phyloP scores from a whole-genome alignment of 2,888 invertebrate genomes.

The Hirtodrosophila histrioides region DNA sequence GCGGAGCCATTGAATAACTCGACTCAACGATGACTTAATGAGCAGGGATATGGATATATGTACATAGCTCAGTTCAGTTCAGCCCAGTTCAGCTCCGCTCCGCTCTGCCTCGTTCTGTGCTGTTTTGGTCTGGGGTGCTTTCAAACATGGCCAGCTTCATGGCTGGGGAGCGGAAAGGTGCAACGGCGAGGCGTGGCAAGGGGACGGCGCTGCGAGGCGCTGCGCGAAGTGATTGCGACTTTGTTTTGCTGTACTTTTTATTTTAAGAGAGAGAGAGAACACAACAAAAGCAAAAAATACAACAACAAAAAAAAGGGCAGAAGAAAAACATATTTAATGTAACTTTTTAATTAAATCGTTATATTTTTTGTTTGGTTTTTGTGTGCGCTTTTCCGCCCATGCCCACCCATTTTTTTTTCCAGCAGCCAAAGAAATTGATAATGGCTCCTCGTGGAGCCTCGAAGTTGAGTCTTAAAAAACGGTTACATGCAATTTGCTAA shows the following conservation, averaged over 20 bases:
- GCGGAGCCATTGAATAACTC: constrained; percentile 70
- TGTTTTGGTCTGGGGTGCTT: constrained; percentile 5
- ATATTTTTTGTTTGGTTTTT: constrained; percentile 36
- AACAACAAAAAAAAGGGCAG: constrained; percentile 1
- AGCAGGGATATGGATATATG: constrained; percentile 37
- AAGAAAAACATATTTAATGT: constrained; percentile 62
- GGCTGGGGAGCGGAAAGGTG: background rate
- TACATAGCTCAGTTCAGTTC: constrained; percentile 13
- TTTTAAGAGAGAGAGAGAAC: background rate
- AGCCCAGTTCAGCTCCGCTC: constrained; percentile 16
- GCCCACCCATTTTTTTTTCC: background rate
- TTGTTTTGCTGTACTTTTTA: constrained; percentile 39
- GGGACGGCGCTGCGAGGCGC: background rate
- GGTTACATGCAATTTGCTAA: constrained; percentile 60
- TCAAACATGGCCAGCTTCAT: constrained; percentile 13
- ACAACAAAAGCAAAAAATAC: constrained; percentile 5
- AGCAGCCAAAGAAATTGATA: constrained; percentile 58
- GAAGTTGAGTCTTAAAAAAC: constrained; percentile 38
- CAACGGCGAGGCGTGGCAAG: background rate
- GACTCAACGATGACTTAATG: constrained; percentile 76
- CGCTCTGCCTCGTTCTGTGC: constrained; percentile 7
- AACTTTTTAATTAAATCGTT: constrained; percentile 78
- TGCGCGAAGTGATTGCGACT: constrained; percentile 40
- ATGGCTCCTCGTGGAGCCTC: constrained; percentile 47
- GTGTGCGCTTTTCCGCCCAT: background rate